These are phyloP conservation scores for Silurus lanzhouensis DNA, from an alignment of 2,797 vertebrate species.

Conservation along the genomic window DNA sequence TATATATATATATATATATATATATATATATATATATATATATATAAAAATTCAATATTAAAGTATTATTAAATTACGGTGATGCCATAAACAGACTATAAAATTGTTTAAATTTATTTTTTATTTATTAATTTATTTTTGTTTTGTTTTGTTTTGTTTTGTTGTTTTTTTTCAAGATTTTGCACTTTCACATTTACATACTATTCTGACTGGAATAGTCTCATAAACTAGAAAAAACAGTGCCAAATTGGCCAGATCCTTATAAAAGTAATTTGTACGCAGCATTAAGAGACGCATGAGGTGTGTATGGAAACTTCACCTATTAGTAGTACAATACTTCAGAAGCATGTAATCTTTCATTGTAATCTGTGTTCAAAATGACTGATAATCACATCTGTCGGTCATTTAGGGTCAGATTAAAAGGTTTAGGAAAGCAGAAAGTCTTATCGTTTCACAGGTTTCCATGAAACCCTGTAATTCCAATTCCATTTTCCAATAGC, in stretches of 20 bases:
- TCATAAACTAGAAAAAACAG: neutral
- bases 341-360: neutral
- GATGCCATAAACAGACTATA: too few relatives aligned
- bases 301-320: constrained; percentile 27
- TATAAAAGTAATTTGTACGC: neutral
- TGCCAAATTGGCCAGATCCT: neutral
- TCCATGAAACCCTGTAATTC: constrained; percentile 22
- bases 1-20: too few relatives aligned
- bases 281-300: constrained; percentile 10
- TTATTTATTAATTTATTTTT: too few relatives aligned
- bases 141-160: too few relatives aligned
- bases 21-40: too few relatives aligned
- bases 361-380: constrained; percentile 36
- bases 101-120: too few relatives aligned
- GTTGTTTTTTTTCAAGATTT: neutral
- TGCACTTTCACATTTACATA: neutral
- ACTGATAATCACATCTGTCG: constrained; percentile 43
- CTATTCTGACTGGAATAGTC: neutral
- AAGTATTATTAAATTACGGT: too few relatives aligned
- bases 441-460: constrained; percentile 23
- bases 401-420: constrained; percentile 32
- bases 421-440: constrained; percentile 23
- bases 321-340: constrained; percentile 3
- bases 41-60: too few relatives aligned
- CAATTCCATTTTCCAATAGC: constrained; percentile 23